These are phyloP conservation scores for Trachelus stipa DNA, from an alignment of 2,888 invertebrate genomes.

Conservation along the genomic window DNA sequence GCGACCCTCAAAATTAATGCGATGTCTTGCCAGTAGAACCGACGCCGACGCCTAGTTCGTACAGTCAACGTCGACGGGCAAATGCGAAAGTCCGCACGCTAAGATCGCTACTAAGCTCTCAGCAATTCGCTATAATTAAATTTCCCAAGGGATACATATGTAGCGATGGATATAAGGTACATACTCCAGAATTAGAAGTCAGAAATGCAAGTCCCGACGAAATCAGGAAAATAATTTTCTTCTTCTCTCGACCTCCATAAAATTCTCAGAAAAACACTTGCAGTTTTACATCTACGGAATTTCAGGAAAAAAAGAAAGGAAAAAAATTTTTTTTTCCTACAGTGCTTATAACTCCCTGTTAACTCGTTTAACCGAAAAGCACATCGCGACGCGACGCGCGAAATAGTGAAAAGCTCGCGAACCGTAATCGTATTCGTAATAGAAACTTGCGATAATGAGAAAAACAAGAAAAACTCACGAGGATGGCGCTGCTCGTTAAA, in stretches of 20 bases:
- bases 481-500: constrained; percentile 40
- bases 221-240: background rate
- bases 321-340: background rate
- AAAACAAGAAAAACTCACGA: background rate
- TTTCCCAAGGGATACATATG: constrained; percentile 23
- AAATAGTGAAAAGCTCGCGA: background rate
- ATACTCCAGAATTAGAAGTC: background rate
- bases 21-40: constrained; percentile 11
- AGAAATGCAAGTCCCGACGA: background rate
- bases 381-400: background rate
- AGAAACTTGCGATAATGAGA: background rate
- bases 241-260: background rate
- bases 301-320: background rate
- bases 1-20: constrained; percentile 23
- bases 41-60: constrained; percentile 25
- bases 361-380: background rate
- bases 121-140: constrained; percentile 34
- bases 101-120: constrained; percentile 4
- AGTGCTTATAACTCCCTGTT: background rate
- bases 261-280: background rate
- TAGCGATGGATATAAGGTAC: constrained; percentile 5
- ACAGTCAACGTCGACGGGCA: constrained; percentile 25
- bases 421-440: background rate
- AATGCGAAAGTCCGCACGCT: background rate
- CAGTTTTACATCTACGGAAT: background rate